A percentile compares a stretch with the other conserved stretches of the same genome.
These are phyloP conservation scores for Silurus aristotelis DNA, from an alignment of 2,797 vertebrate genomes.

Conservation along the genomic window DNA sequence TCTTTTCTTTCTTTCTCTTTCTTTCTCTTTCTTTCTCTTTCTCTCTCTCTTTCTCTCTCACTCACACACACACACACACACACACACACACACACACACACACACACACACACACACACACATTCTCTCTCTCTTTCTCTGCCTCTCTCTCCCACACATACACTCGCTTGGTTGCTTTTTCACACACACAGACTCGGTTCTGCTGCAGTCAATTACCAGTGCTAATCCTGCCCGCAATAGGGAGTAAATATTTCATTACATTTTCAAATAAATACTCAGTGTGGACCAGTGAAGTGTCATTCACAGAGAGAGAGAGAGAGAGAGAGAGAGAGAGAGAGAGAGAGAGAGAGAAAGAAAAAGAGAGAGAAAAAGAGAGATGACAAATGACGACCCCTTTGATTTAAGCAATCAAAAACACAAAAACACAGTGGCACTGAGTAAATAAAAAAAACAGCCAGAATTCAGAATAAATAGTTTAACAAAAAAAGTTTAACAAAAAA, in stretches of 20 bases:
- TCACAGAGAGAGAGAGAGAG: constrained; percentile 64
- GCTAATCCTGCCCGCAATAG: constrained; percentile 97
- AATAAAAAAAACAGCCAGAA: constrained; percentile 37
- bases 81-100: neutral
- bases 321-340: neutral
- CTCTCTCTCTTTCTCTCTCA: constrained; percentile 1
- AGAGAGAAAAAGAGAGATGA: constrained; percentile 19
- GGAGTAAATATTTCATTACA: constrained; percentile 99
- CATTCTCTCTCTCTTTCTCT: neutral
- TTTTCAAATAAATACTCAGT: constrained; percentile 99
- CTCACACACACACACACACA: constrained; percentile 36
- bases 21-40: constrained; percentile 39
- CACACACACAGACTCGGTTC: constrained; percentile 66
- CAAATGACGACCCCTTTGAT: constrained; percentile 67
- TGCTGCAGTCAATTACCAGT: constrained; percentile 98
- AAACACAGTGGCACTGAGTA: constrained; percentile 30
- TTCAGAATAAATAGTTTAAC: constrained; percentile 23
- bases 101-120: constrained; percentile 46
- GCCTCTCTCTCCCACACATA: too few species aligned
- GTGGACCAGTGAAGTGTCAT: constrained; percentile 95
- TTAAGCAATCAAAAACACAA: constrained; percentile 57
- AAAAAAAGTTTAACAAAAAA: constrained; percentile 17
- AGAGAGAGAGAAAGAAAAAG: neutral
- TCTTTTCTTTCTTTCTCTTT: constrained; percentile 68
- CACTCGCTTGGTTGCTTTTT: constrained; percentile 42